Conservation (phyloP, 2,113 vertebrate genomes). For the Dolichallabes microphthalmus region DNA sequence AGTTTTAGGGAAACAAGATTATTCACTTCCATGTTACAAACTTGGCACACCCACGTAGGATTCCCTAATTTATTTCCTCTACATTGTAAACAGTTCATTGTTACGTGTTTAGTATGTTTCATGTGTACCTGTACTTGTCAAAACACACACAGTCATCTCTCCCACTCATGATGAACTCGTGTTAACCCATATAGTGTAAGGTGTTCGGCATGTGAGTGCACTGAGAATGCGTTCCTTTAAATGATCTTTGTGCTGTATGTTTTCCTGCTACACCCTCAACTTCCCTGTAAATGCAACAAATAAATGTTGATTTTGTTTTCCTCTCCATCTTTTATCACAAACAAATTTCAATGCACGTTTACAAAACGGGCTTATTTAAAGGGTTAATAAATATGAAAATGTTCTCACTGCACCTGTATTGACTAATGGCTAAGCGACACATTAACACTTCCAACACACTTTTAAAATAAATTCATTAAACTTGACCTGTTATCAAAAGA, state of each 20-base stretch:
- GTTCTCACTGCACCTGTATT: neutral
- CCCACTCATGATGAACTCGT: no score
- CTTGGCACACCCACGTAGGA: no score
- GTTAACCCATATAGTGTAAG: no score
- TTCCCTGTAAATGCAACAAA: neutral
- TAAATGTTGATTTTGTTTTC: neutral
- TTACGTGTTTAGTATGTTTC: neutral
- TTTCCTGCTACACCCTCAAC: no score
- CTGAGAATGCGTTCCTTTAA: no score
- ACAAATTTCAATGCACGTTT: neutral
- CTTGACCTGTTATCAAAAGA: neutral
- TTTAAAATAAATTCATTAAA: neutral
- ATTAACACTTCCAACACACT: neutral
- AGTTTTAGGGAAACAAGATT: no score
- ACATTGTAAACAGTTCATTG: no score
- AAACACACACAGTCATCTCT: no score
- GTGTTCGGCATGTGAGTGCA: no score
- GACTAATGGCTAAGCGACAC: neutral
- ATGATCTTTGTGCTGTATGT: no score
- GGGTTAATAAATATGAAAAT: neutral
- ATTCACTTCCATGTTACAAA: no score
- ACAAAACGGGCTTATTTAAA: neutral
- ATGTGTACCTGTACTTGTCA: neutral
- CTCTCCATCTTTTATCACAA: neutral
- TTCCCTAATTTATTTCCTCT: no score